Base-by-base conservation (phyloP, 2,888 invertebrate genomes). In the Scaptomyza parva region DNA sequence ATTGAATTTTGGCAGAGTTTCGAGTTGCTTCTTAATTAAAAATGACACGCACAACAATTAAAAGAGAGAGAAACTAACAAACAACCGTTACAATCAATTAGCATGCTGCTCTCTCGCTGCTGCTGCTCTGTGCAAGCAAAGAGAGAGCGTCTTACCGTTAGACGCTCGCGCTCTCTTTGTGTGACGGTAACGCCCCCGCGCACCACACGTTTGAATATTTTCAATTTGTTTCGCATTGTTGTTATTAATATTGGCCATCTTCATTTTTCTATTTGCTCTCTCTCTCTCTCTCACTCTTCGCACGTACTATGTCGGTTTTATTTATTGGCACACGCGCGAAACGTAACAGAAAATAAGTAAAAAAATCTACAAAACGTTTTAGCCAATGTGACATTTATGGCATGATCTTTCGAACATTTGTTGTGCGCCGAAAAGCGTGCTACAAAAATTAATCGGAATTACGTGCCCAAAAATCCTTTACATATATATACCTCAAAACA, bases 291-390 rank as follows among this genome's bases (percentile, higher is more conserved):
- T 18, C 37, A n/a, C 28, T 44, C 43, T 50, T 70, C 40, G 63
- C 72, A 67, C 67, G 82, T 82, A 73, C 76, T 78, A 65, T 70
- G 82, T 79, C 65, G 45, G 59, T 68, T 82, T 82, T 82, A 82
- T 82, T 82, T 82, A 82, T 80, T 80, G 83, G 79, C 71, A 79
- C 82, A 80, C 78, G 79, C 78, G 82, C 79, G 57, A 68, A 67
- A 63, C 57, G 58, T 63, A 55, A 35, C 7, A 7, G 8, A 35
- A 35, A 35, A 8, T 1, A 35, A 2, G 14, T 14, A 6, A 7
- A 6, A 6, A 14, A 35, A 6, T n/a, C 7, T 7, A 35, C 14
- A 14, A 69, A 72, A 69, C 57, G 60, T 51, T 72, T 72, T 53
- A 26, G 14, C 33, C 50, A 24, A 53, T 45, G 45, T 50, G 30